A percentile compares a stretch with the other conserved stretches of the same genome.
These are phyloP conservation scores for Dromas ardeola DNA, from an alignment of 2,113 vertebrate species.

Conservation along the genomic window DNA sequence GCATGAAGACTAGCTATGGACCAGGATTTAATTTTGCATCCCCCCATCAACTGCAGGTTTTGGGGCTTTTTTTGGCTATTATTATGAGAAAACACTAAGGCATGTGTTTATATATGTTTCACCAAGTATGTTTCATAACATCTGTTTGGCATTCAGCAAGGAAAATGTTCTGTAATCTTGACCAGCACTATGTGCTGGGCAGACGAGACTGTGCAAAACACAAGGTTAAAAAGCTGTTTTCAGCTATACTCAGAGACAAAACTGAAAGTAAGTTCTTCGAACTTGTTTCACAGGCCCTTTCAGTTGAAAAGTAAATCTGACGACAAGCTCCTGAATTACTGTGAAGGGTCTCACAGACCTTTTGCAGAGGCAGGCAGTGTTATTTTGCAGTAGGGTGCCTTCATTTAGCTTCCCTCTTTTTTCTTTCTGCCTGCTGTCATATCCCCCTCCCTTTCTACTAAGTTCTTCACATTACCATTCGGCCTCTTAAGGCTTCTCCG, in stretches of 20 bases:
- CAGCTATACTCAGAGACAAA: neutral
- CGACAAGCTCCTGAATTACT: neutral
- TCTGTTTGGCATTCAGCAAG: conserved; percentile 28
- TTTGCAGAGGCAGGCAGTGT: neutral
- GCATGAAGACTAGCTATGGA: neutral
- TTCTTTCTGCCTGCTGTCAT: neutral
- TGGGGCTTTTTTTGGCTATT: neutral
- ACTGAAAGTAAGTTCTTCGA: neutral
- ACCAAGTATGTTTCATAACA: conserved; percentile 1
- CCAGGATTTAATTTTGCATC: neutral
- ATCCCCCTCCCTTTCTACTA: neutral
- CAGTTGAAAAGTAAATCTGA: neutral
- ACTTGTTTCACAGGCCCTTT: neutral
- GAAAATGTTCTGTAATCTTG: conserved; percentile 47
- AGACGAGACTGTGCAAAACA: neutral
- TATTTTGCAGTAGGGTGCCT: neutral
- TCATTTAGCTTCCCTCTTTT: neutral
- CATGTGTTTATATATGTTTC: neutral
- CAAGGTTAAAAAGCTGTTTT: conserved; percentile 4
- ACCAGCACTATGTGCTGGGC: neutral
- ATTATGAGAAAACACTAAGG: neutral
- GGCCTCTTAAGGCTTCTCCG: neutral
- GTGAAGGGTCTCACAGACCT: neutral
- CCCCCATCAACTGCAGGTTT: neutral
- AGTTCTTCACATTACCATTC: neutral